phyloP scores from a whole-genome alignment of 2,797 vertebrate genomes.

The Scarus forsteni region DNA sequence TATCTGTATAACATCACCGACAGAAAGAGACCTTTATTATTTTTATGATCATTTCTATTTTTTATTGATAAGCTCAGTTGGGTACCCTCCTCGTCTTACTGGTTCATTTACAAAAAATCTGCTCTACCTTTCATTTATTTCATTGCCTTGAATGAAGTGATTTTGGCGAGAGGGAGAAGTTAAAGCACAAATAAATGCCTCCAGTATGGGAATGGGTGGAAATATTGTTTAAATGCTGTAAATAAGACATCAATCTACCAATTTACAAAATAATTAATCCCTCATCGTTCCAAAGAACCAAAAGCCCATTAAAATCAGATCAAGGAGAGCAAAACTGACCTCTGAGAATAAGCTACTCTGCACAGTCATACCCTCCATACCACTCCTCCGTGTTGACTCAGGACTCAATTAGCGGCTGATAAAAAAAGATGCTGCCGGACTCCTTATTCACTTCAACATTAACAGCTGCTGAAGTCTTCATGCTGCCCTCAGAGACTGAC shows the following conservation, averaged over 20 bases:
- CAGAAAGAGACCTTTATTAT: too few species aligned
- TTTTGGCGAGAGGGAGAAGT: too few species aligned
- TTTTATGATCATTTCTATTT: too few species aligned
- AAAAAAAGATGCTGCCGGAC: conserved; percentile 67
- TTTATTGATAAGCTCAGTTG: too few species aligned
- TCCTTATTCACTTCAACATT: conserved; percentile 59
- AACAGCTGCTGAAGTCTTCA: conserved; percentile 66
- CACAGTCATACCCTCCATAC: conserved; percentile 14
- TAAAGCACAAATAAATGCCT: too few species aligned
- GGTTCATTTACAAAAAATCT: too few species aligned
- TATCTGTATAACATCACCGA: too few species aligned
- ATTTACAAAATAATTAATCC: background rate
- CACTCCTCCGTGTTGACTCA: conserved; percentile 75
- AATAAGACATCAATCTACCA: background rate
- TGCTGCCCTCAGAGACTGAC: conserved; percentile 43
- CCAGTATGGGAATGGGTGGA: too few species aligned
- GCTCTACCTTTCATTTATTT: too few species aligned
- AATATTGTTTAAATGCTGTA: too few species aligned
- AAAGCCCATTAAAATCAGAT: background rate
- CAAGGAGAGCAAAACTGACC: background rate
- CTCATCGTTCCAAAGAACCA: background rate
- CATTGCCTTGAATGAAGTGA: too few species aligned
- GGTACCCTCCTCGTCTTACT: too few species aligned
- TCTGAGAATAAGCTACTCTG: background rate
- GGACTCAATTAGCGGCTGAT: conserved; percentile 76